Conservation (phyloP, 2,797 vertebrate genomes). For the Tachyglossus aculeatus region DNA sequence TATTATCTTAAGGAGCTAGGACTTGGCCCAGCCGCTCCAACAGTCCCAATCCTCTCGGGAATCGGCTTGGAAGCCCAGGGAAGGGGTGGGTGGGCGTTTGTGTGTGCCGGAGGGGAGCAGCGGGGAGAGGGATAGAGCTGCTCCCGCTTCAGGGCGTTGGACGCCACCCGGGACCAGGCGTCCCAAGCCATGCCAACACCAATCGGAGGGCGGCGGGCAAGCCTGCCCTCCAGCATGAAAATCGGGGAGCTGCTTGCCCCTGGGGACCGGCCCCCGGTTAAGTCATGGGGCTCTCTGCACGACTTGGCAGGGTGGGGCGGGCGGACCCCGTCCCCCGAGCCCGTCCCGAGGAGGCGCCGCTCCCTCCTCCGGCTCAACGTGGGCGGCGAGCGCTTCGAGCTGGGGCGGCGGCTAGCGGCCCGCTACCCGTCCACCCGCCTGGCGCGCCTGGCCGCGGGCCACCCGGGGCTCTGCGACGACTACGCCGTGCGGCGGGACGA, state of each 20-base stretch:
- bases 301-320: constrained; percentile 57
- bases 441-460: constrained; percentile 80
- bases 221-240: constrained; percentile 82
- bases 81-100: too few relatives aligned
- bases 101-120: accelerated
- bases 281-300: constrained; percentile 86
- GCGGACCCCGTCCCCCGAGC: neutral
- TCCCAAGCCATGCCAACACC: constrained; percentile 63
- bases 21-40: neutral
- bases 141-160: too few relatives aligned
- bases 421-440: constrained; percentile 82
- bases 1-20: constrained; percentile 60
- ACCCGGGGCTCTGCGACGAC: constrained; percentile 86
- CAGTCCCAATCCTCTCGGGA: constrained; percentile 26
- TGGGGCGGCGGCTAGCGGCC: constrained; percentile 76
- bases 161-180: accelerated
- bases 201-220: constrained; percentile 74
- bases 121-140: neutral
- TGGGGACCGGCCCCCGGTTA: constrained; percentile 78
- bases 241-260: constrained; percentile 65
- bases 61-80: constrained; percentile 48
- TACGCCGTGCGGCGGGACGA: constrained; percentile 85
- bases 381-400: constrained; percentile 84
- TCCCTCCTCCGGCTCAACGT: constrained; percentile 82
- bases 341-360: constrained; percentile 39